Evolutionary conservation across 1,140 invertebrate genomes (phyloP), one percentile per base, ranked within the genome.

Genomic region (Drosophila sproati): DNA sequence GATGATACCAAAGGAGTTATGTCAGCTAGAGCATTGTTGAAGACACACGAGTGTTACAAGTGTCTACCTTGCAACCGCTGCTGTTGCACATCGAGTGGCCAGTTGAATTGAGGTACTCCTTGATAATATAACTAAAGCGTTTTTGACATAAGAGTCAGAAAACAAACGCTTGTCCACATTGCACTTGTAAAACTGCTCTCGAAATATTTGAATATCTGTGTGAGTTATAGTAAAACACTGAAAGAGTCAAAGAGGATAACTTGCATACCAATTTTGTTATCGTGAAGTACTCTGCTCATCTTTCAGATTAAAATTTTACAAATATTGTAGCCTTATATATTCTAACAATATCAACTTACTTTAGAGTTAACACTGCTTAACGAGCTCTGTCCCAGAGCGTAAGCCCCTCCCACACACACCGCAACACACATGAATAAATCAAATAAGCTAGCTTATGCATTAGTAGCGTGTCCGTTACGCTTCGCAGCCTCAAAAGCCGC

Each of bases 381-480:
- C 55, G 20, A 4, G n/a, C 41, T 28, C 3, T 48, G 3, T 1
- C 29, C 10, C 43, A 41, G 5, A 29, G 10, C 10, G 8, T 12
- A 20, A 35, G 3, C 12, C 12, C 2, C 43, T 4, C 43, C 35
- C n/a, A 20, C 3, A 10, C 12, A 60, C 8, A 55, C 2, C 29
- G 28, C 29, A n/a, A 20, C 7, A 5, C 59, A 37, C 43, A 41
- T 60, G 56, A 39, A 60, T 51, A 62, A 62, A 62, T 51, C 60
- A 62, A 51, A 34, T 54, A 47, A 43, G 50, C 60, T 31, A 31
- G 20, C 39, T 31, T 37, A 54, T 52, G 34, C 61, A 62, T 61
- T 61, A 48, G 45, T 12, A 43, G 31, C 43, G 32, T 34, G 59
- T 62, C 32, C 59, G 43, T 50, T 50, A 50, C 59, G 59, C 34